Evolutionary conservation across 2,797 vertebrate genomes (phyloP).

Genomic region (Gymnopithys bicolor): DNA sequence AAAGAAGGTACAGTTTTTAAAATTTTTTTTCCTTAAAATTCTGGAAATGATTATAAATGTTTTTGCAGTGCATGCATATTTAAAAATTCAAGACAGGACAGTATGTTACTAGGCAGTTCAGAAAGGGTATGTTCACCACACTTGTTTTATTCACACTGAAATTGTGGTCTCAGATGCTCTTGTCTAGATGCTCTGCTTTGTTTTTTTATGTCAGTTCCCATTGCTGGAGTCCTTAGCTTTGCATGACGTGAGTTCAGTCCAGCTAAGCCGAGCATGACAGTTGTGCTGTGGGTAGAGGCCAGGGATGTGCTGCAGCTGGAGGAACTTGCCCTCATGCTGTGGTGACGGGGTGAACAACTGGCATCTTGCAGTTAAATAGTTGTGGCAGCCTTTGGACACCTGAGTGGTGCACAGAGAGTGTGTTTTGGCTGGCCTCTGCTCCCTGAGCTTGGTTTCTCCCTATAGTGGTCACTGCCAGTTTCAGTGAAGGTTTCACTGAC

Average conservation of each 20-base stretch:
- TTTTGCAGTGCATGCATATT: not conserved
- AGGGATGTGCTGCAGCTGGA: not conserved
- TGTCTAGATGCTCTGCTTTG: not conserved
- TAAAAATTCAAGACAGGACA: not conserved
- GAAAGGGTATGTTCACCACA: not conserved
- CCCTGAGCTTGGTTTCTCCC: not conserved
- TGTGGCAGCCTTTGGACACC: not conserved
- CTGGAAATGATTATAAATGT: not conserved
- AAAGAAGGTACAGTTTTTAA: not conserved
- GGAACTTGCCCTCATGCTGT: not conserved
- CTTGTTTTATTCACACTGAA: not conserved
- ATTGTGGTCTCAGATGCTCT: not conserved
- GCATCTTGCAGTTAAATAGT: not conserved
- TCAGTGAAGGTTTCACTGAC: not conserved
- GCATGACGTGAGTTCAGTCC: accelerated
- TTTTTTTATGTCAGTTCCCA: not conserved
- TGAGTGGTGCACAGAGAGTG: not conserved
- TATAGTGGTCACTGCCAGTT: not conserved
- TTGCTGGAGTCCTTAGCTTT: not conserved
- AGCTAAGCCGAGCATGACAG: not conserved
- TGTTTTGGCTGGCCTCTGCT: not conserved
- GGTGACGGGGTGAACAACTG: not conserved
- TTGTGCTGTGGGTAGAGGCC: not conserved
- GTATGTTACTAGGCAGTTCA: not conserved
- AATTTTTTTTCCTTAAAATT: not conserved